Evolutionary conservation across 1,140 invertebrate species (phyloP).

Genomic region (Caligus rogercresseyi): DNA sequence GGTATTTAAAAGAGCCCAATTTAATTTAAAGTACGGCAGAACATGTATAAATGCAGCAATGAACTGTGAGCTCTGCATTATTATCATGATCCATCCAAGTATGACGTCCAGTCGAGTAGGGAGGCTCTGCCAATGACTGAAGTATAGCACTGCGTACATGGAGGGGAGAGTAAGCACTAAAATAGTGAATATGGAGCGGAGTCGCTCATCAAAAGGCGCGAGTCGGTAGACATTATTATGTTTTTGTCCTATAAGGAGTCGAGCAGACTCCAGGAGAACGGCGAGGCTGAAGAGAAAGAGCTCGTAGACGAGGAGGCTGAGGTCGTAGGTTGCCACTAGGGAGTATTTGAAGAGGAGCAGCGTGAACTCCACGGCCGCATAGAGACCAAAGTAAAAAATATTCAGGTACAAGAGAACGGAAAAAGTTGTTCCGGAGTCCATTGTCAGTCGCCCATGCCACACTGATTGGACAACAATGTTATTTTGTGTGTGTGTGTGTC

Average conservation of each 20-base stretch:
- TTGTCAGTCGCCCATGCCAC: neutral
- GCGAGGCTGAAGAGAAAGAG: neutral
- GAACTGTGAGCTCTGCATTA: conserved; percentile 3
- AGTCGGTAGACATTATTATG: neutral
- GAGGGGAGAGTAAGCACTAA: conserved; percentile 13
- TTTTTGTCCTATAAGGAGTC: conserved; percentile 10
- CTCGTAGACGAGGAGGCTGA: conserved; percentile 5
- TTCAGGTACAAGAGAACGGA: conserved; percentile 1
- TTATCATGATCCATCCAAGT: conserved; percentile 5
- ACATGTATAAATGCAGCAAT: conserved; percentile 17
- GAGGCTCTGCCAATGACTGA: conserved; percentile 3
- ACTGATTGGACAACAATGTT: no score
- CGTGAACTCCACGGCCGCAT: conserved; percentile 6
- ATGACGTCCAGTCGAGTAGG: neutral
- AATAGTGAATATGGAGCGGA: neutral
- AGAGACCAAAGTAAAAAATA: conserved; percentile 12
- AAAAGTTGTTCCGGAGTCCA: neutral
- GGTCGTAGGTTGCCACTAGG: neutral
- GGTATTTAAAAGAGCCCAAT: no score
- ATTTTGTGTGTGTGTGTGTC: no score
- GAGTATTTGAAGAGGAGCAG: conserved; percentile 7
- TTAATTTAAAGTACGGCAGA: neutral
- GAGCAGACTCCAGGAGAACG: conserved; percentile 1
- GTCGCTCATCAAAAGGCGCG: conserved; percentile 3
- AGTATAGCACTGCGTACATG: conserved; percentile 6